Base-by-base conservation (phyloP, 2,113 vertebrate species). In the Pluvianellus socialis region DNA sequence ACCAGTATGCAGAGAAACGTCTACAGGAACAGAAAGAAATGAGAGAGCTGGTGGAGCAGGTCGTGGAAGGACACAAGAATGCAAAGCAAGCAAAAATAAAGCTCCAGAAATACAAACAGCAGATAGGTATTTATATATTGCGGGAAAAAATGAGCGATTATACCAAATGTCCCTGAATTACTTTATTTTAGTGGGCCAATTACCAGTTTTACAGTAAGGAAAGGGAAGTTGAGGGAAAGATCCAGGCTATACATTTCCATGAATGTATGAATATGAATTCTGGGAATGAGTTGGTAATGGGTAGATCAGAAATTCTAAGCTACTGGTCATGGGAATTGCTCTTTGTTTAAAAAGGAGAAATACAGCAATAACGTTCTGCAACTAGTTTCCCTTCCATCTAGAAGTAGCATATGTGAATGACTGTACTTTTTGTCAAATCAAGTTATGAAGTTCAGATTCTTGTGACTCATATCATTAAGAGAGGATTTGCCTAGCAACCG, bases 51-150 rank as follows among this genome's bases (percentile, higher is more conserved):
- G 99, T 99, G 85, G 98, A 98, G 71, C 98, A 99, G 90, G 98
- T 99, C 68, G 50, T 88, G 30, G 98, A 99, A 79, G 98, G 97
- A 22, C 99, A 99, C 95, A 99, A 99, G 96, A 99, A 99, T 66
- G 96, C 98, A 63, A 99, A 98, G 95, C 88, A 91, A 73, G 99
- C 97, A 7, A 98, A 98, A 98, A 86, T 88, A 59, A 99, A 98
- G 92, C 95, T 99, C 32, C 97, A 98, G 80, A 98, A 98, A 90
- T 88, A 97, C 92, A 99, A 99, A 61, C 98, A 97, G 75, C 98
- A 95, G 61, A 98, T 98, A 96, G 99, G 99, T 99, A 98, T 8
- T 55, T 40, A 14, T 61, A 53, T 45, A 58, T 63, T 82, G 23
- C 18, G 26, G 81, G 22, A 62, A 84, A 77, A 81, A 67, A 91